These are phyloP conservation scores for Oxycera nigricornis DNA, from an alignment of 2,888 invertebrate species.

Conservation along the genomic window DNA sequence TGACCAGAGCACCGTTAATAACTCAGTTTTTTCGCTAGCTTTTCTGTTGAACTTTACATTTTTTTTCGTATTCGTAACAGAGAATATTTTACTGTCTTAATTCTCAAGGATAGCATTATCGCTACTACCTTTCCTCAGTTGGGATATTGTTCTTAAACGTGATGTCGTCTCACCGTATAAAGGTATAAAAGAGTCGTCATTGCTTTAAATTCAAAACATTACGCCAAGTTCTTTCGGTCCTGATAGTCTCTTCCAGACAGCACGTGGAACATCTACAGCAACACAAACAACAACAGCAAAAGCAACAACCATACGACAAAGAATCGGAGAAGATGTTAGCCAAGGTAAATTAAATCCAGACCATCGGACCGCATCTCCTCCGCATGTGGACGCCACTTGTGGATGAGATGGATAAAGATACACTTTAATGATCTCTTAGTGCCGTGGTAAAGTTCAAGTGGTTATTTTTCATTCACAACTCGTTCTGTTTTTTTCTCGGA, in stretches of 20 bases:
- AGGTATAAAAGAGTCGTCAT: conserved; percentile 35
- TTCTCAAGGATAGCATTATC: conserved; percentile 20
- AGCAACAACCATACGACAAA: background rate
- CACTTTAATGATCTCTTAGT: background rate
- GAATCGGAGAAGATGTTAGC: conserved; percentile 13
- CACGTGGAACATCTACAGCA: no score
- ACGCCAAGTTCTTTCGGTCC: conserved; percentile 30
- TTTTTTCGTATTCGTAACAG: background rate
- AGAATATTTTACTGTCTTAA: background rate
- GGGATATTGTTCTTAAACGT: conserved; percentile 21
- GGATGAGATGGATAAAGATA: no score
- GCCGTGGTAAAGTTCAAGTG: background rate
- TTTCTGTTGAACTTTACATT: background rate
- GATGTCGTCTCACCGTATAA: conserved; percentile 18
- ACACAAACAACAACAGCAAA: no score
- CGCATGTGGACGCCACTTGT: background rate
- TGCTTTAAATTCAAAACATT: conserved; percentile 2
- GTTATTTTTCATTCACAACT: background rate
- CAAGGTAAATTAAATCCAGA: conserved; percentile 15
- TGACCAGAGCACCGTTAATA: conserved; percentile 14
- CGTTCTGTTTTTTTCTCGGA: background rate
- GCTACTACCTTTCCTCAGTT: background rate
- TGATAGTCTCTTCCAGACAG: conserved; percentile 8
- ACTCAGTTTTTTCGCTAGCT: background rate
- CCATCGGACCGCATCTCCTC: conserved; percentile 21